Base-by-base conservation (phyloP, 1,140 invertebrate genomes). In the Papilio helenus region DNA sequence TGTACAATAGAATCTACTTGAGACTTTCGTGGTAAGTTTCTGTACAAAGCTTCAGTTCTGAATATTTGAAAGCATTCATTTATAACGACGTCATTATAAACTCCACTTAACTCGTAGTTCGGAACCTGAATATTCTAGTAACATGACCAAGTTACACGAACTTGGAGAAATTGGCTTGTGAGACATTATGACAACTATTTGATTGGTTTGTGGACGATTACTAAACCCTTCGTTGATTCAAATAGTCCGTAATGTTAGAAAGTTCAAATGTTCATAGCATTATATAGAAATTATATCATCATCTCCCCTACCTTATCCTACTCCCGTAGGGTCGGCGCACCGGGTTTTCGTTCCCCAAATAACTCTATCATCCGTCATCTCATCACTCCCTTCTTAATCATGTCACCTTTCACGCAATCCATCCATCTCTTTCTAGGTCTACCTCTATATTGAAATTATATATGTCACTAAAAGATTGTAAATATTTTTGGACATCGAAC, bases 41-140 rank as follows among this genome's bases (percentile, higher is more conserved):
- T 61, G 23, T 61, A 61, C 23, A 12, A 23, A 61, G 61, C 4
- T 34, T 34, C 26, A 29, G 26, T 29, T 68, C 61, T 68, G 26
- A 29, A 68, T 68, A 34, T 68, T 34, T 68, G 23, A 68, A 68
- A 29, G 23, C 26, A 68, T 68, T 68, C 26, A 68, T 68, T 68
- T 68, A 16, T 68, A 68, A 29, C 29, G 61, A 68, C 26, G 26
- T 29, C 26, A 68, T 68, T 68, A 68, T 12, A 68, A 68, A 68
- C 26, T 68, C 61, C 23, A 65, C 26, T 29, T 29, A 34, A 29
- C 14, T 68, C 12, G 61, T 18, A 68, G 26, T 68, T 68, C 0
- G 2, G 23, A 68, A 34, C 26, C 12, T 68, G 26, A 68, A 29
- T 68, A 29, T 65, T 29, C 26, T 29, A 61, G 61, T 34, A 68